Percentiles rank a stretch among this genome's conserved stretches.
These are phyloP conservation scores for Euwallacea fornicatus DNA, from an alignment of 1,140 invertebrate genomes.

Conservation along the genomic window DNA sequence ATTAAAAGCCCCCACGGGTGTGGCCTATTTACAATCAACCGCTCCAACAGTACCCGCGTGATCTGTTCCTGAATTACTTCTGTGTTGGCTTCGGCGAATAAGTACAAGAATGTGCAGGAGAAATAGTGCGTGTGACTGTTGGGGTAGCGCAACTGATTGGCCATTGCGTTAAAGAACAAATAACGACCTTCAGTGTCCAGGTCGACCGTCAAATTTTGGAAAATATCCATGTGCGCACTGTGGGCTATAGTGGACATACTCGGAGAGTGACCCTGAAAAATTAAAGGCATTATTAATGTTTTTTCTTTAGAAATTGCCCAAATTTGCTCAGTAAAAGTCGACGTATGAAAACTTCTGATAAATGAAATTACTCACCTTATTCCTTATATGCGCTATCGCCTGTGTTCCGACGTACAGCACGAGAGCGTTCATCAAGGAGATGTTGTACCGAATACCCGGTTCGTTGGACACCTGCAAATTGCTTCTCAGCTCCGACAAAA, in stretches of 20 bases:
- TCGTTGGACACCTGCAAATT: constrained; percentile 87
- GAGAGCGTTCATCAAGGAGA: constrained; percentile 93
- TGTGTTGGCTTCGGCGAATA: constrained; percentile 97
- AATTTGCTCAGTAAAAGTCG: neutral
- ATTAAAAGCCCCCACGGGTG: constrained; percentile 99
- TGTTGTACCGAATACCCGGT: constrained; percentile 91
- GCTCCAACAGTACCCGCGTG: constrained; percentile 90
- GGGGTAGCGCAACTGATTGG: constrained; percentile 97
- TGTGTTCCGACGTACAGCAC: constrained; percentile 97
- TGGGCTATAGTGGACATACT: constrained; percentile 96
- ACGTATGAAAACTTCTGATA: neutral
- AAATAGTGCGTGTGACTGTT: constrained; percentile 99
- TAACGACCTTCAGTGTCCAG: constrained; percentile 96
- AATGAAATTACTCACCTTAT: constrained; percentile 57
- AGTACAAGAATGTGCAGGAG: constrained; percentile 92
- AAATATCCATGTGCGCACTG: constrained; percentile 98
- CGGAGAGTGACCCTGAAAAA: constrained; percentile 70
- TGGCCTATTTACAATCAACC: constrained; percentile 96
- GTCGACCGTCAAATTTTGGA: constrained; percentile 97
- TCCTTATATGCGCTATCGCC: constrained; percentile 86
- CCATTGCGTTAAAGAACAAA: constrained; percentile 96
- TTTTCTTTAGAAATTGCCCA: too few species aligned
- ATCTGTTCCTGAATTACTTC: constrained; percentile 92
- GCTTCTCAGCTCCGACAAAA: constrained; percentile 87
- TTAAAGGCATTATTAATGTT: too few species aligned